Conservation (phyloP, 2,113 vertebrate species). For the Zosterops pallidus region DNA sequence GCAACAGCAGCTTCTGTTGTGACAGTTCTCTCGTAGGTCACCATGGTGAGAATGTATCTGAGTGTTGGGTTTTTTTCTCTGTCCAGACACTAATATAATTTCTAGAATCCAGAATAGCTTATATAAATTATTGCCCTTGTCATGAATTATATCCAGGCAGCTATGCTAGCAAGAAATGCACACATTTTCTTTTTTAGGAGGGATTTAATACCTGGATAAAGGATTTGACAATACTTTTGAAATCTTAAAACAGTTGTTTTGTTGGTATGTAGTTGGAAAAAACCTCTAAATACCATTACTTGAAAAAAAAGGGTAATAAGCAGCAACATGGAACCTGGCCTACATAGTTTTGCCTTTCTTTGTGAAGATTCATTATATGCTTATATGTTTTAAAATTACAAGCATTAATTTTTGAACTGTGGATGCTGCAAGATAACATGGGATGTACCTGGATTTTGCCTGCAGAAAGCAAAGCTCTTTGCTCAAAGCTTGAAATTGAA, state of each 20-base stretch:
- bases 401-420: not conserved
- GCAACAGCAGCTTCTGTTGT: conserved; percentile 67
- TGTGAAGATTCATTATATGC: not conserved
- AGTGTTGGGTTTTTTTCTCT: not conserved
- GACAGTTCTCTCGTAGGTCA: conserved; percentile 50
- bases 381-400: not conserved
- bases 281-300: accelerated
- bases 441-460: not conserved
- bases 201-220: not conserved
- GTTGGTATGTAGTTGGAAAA: not conserved
- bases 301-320: not conserved
- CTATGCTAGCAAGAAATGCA: not conserved
- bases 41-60: conserved; percentile 57
- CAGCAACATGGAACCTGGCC: not conserved
- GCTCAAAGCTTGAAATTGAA: not conserved
- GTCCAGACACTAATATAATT: conserved; percentile 8
- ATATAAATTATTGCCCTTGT: conserved; percentile 25
- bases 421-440: not conserved
- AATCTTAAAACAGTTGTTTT: not conserved
- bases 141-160: not conserved
- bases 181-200: not conserved
- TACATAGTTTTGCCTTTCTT: not conserved
- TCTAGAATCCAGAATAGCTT: conserved; percentile 15
- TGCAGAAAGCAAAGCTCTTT: not conserved
- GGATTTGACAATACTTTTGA: not conserved